A percentile compares a stretch with the other conserved stretches of the same genome.
phyloP scores from a whole-genome alignment of 2,888 invertebrate species.

The Syritta pipiens region DNA sequence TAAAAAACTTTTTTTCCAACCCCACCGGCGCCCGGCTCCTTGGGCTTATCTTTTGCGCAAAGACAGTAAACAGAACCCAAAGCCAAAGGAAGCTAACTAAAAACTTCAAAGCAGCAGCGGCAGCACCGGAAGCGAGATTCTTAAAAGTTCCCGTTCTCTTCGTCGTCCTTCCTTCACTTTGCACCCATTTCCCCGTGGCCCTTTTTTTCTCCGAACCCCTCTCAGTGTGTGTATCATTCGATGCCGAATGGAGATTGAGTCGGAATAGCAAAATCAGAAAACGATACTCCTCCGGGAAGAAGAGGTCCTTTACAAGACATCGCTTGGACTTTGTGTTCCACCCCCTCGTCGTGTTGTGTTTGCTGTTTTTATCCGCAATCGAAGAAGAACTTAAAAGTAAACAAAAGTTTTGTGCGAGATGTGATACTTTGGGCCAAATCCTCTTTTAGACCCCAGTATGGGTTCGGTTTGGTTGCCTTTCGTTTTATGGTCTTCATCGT shows the following conservation, averaged over 20 bases:
- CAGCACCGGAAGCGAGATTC: slow-evolving; percentile 42
- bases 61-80: slow-evolving; percentile 23
- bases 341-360: slow-evolving; percentile 42
- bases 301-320: slow-evolving; percentile 50
- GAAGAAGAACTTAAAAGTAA: slow-evolving; percentile 67
- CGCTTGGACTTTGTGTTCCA: slow-evolving; percentile 6
- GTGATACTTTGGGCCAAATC: slow-evolving; percentile 65
- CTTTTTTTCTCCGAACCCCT: too few species aligned
- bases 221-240: slow-evolving; percentile 45
- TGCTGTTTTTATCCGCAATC: slow-evolving; percentile 63
- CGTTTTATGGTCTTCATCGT: slow-evolving; percentile 37
- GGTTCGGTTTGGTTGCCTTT: slow-evolving; percentile 36
- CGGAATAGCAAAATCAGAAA: slow-evolving; percentile 55
- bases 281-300: slow-evolving; percentile 38
- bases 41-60: slow-evolving; percentile 25
- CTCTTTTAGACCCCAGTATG: slow-evolving; percentile 57
- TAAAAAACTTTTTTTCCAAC: slow-evolving; percentile 61
- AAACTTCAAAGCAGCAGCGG: slow-evolving; percentile 52
- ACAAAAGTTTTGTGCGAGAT: slow-evolving; percentile 68
- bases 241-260: slow-evolving; percentile 63
- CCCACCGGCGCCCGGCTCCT: not conserved
- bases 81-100: slow-evolving; percentile 27
- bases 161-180: not conserved
- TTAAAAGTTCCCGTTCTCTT: slow-evolving; percentile 16
- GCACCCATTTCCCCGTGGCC: not conserved